Base-by-base conservation (phyloP, 2,888 invertebrate genomes). In the Elegia similella region DNA sequence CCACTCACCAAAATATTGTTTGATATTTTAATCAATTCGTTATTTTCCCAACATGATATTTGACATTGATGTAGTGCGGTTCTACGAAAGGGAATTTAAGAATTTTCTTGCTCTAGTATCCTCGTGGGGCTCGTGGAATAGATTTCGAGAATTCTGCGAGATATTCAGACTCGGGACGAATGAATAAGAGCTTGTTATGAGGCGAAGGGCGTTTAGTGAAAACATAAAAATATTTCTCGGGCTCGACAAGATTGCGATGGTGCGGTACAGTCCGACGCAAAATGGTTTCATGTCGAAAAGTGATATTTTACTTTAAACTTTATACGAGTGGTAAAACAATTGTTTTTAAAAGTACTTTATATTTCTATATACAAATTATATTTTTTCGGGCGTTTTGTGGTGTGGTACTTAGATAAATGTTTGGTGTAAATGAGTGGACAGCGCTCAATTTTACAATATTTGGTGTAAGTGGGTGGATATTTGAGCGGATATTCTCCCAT, bases 181-280 rank as follows among this genome's bases (percentile, higher is more conserved):
- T 50, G 32, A 50, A 44, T 16, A 44, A 50, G 34, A 34, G 34
- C 17, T 17, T 50, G 50, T 50, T 50, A 50, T 38, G 50, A 50
- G 16, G 29, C 47, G n/a, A 29, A 5, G 47, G 16, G 15, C 16
- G n/a, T 50, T 48, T 50, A 50, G 50, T 38, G n/a, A 50, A 50
- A 50, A 50, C 32, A 17, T 34, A 50, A 50, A 16, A 50, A 34
- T 34, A 17, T 50, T 17, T 34, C n/a, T 23, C 46, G 6, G 10
- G 12, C 46, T 34, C 32, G 34, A 17, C 34, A 34, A 17, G 50
- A 50, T 50, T 50, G 50, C 38, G 2, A 15, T 17, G n/a, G 34
- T 6, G 16, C 0, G 12, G 50, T 50, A 50, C 50, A 17, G 34
- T 50, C 34, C 17, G 34, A 15, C 5, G 34, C 50, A 50, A 38